These are phyloP conservation scores for Nomada fabriciana DNA, from an alignment of 2,888 invertebrate species.

Conservation along the genomic window DNA sequence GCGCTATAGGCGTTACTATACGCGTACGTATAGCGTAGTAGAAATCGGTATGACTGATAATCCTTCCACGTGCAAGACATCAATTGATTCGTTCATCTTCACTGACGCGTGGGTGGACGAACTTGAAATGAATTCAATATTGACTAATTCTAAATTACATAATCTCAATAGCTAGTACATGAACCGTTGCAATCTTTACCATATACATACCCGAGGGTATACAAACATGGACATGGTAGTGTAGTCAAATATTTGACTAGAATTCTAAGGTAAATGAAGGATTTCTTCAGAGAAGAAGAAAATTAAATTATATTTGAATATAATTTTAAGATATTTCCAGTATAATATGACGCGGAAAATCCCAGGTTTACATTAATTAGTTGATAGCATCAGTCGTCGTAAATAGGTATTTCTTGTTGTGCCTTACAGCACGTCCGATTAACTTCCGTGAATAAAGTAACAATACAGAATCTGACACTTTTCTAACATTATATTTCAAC, in stretches of 20 bases:
- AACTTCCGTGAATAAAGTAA: neutral
- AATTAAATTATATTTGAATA: neutral
- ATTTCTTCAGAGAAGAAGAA: neutral
- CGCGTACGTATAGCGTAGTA: neutral
- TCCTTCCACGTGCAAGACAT: neutral
- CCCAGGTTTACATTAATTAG: neutral
- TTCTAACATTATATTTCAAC: neutral
- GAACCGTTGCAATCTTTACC: neutral
- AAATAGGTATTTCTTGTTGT: neutral
- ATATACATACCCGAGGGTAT: neutral
- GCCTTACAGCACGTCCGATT: neutral
- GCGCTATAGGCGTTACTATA: constrained; percentile 3
- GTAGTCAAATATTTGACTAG: too few species aligned
- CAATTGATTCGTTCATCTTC: neutral
- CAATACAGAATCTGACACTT: neutral
- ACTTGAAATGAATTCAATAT: constrained; percentile 3
- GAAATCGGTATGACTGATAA: constrained; percentile 27
- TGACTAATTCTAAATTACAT: constrained; percentile 10
- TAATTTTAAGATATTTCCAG: neutral
- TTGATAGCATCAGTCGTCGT: neutral
- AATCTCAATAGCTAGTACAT: neutral
- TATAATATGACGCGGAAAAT: neutral
- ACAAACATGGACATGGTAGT: too few species aligned
- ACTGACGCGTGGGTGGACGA: neutral
- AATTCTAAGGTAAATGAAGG: neutral